Conservation (phyloP, 2,113 vertebrate genomes). For the Calyptomena viridis region DNA sequence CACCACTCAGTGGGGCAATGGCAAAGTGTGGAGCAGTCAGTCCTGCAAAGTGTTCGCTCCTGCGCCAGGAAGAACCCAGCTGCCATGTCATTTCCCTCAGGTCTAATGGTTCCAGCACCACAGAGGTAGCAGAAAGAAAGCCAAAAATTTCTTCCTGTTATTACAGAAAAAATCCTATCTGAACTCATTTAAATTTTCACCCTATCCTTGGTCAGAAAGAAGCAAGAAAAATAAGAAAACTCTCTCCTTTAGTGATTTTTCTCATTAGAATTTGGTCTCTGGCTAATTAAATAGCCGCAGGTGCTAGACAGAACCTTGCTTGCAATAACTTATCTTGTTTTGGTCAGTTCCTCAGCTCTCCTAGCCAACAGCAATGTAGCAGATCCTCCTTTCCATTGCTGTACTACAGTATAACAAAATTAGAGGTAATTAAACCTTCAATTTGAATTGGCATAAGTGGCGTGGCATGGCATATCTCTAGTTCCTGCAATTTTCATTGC, state of each 20-base stretch:
- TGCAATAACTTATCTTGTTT: slow-evolving; percentile 1
- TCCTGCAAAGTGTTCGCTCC: not conserved
- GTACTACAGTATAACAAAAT: not conserved
- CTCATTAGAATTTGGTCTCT: not conserved
- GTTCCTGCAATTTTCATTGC: not conserved
- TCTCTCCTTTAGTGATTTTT: not conserved
- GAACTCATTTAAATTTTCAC: not conserved
- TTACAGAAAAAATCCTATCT: not conserved
- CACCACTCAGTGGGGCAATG: rapidly evolving
- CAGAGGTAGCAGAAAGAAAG: not conserved
- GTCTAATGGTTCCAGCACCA: not conserved
- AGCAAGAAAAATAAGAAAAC: not conserved
- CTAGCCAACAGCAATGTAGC: not conserved
- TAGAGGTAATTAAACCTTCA: slow-evolving; percentile 8
- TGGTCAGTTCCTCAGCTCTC: not conserved
- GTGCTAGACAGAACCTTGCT: not conserved
- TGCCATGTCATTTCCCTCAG: not conserved
- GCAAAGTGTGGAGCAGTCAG: not conserved
- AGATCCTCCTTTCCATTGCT: not conserved
- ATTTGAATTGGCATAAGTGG: not conserved
- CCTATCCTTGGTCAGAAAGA: not conserved
- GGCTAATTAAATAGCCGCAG: slow-evolving; percentile 20
- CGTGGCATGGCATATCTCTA: not conserved
- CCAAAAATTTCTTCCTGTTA: not conserved
- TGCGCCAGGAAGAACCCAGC: not conserved